These are phyloP conservation scores for Bradypodion ventrale DNA, from an alignment of 2,797 vertebrate genomes.

Conservation along the genomic window DNA sequence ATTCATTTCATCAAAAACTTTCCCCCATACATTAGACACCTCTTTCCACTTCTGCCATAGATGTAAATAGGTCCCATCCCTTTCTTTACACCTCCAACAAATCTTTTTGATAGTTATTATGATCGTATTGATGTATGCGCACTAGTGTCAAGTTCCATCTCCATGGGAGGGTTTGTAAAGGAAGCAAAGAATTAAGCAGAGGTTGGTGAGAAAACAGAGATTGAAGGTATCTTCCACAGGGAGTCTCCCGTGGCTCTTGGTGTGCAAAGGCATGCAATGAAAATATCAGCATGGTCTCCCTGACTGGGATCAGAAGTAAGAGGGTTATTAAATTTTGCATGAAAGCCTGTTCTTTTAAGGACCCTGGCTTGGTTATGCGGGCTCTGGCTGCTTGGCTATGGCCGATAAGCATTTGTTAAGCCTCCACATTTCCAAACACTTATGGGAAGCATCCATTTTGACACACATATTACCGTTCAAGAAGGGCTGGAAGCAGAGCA, in stretches of 20 bases:
- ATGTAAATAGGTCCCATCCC: too few relatives aligned
- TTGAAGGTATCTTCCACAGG: background rate
- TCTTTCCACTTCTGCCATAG: too few relatives aligned
- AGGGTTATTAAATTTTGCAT: background rate
- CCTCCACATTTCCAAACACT: background rate
- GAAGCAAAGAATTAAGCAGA: background rate
- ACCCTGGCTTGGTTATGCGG: background rate
- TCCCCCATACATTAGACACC: too few relatives aligned
- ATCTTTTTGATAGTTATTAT: too few relatives aligned
- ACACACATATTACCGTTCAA: background rate
- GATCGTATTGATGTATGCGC: too few relatives aligned
- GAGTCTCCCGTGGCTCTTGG: background rate
- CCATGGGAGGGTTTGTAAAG: background rate
- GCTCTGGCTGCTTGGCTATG: background rate
- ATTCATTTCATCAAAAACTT: too few relatives aligned
- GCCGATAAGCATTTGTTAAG: constrained; percentile 19
- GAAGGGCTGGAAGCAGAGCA: too few relatives aligned
- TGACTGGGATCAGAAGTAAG: constrained; percentile 2
- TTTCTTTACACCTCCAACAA: too few relatives aligned
- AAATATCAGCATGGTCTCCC: constrained; percentile 9
- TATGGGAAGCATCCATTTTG: constrained; percentile 3
- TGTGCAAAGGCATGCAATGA: constrained; percentile 14
- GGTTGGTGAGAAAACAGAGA: background rate
- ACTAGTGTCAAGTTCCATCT: too few relatives aligned
- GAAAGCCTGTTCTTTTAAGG: background rate